Evolutionary conservation across 1,140 invertebrate genomes (phyloP).

Genomic region (Elymnias hypermnestra): DNA sequence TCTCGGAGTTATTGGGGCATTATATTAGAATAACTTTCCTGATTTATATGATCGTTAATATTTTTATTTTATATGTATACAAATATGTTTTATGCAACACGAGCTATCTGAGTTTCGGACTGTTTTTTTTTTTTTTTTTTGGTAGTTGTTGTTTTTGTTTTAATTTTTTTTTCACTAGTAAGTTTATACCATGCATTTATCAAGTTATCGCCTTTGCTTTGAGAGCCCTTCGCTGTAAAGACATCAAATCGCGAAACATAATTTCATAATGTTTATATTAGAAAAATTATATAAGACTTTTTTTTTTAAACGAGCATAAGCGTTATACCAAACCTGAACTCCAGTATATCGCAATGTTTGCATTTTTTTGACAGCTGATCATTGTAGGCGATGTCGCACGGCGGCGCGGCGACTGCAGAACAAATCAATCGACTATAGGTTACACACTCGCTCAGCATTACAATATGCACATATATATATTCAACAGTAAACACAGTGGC

Average conservation of each 20-base stretch:
- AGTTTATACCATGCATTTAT: too few species aligned
- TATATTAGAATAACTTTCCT: too few species aligned
- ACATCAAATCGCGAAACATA: slow-evolving; percentile 1
- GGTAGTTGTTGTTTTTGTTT: too few species aligned
- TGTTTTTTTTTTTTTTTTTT: too few species aligned
- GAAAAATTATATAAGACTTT: slow-evolving; percentile 9
- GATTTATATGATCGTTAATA: too few species aligned
- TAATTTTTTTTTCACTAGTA: too few species aligned
- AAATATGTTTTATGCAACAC: too few species aligned
- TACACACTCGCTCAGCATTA: neutral
- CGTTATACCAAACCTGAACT: slow-evolving; percentile 27
- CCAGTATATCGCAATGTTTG: slow-evolving; percentile 27
- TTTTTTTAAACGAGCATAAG: slow-evolving; percentile 10
- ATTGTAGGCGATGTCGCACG: slow-evolving; percentile 14
- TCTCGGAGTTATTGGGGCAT: too few species aligned
- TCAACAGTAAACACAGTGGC: too few species aligned
- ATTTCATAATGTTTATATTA: slow-evolving; percentile 6
- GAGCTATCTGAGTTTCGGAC: too few species aligned
- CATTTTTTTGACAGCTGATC: slow-evolving; percentile 28
- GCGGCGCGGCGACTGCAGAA: neutral
- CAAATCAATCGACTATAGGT: slow-evolving; percentile 1
- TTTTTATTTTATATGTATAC: too few species aligned
- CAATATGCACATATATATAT: neutral
- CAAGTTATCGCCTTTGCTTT: neutral
- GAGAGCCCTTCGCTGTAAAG: neutral